Conservation (phyloP, 2,797 vertebrate species). For the Antennarius maculatus region DNA sequence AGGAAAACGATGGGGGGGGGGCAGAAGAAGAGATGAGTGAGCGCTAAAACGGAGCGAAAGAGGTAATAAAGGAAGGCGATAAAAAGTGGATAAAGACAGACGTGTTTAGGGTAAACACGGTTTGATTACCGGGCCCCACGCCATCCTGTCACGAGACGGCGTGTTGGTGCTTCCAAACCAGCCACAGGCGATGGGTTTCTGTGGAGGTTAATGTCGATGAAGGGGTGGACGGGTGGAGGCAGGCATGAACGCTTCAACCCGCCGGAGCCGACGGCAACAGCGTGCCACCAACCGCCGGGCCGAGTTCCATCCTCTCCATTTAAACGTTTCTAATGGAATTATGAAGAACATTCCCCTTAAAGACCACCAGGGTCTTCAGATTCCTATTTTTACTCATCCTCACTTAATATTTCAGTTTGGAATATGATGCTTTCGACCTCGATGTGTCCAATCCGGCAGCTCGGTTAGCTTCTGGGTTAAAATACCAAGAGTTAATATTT, state of each 20-base stretch:
- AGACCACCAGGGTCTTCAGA: not conserved
- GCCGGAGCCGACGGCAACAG: conserved; percentile 58
- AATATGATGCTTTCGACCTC: too few species aligned
- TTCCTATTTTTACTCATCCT: not conserved
- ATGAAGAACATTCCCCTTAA: not conserved
- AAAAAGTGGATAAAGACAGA: conserved; percentile 14
- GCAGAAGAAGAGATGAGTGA: not conserved
- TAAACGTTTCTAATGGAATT: conserved; percentile 10
- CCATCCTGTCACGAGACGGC: conserved; percentile 59
- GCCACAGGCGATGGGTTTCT: conserved; percentile 53
- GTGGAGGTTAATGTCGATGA: conserved; percentile 30
- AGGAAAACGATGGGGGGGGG: not conserved
- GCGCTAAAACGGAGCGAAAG: conserved; percentile 16
- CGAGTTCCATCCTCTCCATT: conserved; percentile 17
- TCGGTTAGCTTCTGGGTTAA: too few species aligned
- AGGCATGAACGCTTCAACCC: conserved; percentile 57
- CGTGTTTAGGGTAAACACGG: conserved; percentile 64
- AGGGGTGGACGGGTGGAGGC: conserved; percentile 30
- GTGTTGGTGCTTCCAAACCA: conserved; percentile 58
- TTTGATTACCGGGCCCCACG: conserved; percentile 64
- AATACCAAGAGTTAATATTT: too few species aligned
- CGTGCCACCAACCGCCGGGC: conserved; percentile 30
- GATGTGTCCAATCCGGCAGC: too few species aligned
- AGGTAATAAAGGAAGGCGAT: conserved; percentile 19
- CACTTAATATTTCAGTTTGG: too few species aligned